These are phyloP conservation scores for Marronus borbonicus DNA, from an alignment of 2,888 invertebrate species.

Conservation along the genomic window DNA sequence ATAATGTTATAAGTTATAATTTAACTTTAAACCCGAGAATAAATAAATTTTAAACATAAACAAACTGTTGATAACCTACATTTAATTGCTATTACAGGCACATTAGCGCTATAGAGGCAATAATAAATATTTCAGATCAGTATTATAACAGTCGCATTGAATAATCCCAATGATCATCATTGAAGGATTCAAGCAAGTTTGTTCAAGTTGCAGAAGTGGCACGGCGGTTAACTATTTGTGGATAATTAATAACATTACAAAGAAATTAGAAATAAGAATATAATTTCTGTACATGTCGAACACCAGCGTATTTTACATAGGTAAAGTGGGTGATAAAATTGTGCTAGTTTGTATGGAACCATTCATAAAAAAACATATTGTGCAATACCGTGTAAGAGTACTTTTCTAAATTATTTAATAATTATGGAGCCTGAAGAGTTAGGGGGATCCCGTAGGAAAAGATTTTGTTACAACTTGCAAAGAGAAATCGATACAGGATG, in stretches of 20 bases:
- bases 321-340: slow-evolving; percentile 1
- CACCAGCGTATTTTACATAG: not conserved
- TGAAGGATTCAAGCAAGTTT: not conserved
- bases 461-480: slow-evolving; percentile 47
- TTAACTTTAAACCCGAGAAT: no score
- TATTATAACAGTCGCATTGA: no score
- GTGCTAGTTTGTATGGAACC: slow-evolving; percentile 4
- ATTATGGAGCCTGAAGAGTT: slow-evolving; percentile 33
- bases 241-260: not conserved
- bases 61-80: no score
- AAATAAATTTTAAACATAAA: no score
- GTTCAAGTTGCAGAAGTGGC: not conserved
- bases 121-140: no score
- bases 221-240: not conserved
- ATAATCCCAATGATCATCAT: no score
- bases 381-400: slow-evolving; percentile 37
- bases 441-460: slow-evolving; percentile 24
- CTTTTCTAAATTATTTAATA: slow-evolving; percentile 2
- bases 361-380: slow-evolving; percentile 25
- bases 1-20: no score
- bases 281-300: not conserved
- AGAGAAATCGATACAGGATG: slow-evolving; percentile 19
- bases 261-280: not conserved
- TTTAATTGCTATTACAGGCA: no score
- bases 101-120: no score